A percentile compares a stretch with the other conserved stretches of the same genome.
phyloP scores from a whole-genome alignment of 92 coral and sea anemone species.

The Metridium senile region DNA sequence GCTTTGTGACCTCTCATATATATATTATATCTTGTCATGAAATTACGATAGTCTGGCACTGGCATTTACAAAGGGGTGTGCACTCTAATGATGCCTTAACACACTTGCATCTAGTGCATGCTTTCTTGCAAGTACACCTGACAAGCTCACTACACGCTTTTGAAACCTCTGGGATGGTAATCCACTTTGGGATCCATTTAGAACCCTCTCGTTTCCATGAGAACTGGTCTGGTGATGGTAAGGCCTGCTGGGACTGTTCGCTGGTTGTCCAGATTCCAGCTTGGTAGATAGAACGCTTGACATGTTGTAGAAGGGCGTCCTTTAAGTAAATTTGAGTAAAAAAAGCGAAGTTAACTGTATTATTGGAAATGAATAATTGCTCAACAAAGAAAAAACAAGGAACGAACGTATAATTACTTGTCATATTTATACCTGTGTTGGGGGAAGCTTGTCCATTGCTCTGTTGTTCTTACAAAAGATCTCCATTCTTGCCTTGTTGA shows the following conservation, averaged over 20 bases:
- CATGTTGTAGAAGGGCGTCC: too few species aligned
- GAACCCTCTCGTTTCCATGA: slow-evolving; percentile 63
- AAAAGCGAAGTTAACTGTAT: too few species aligned
- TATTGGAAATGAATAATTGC: slow-evolving; percentile 14
- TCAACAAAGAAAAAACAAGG: neutral
- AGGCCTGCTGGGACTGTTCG: slow-evolving; percentile 36
- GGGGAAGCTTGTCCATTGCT: slow-evolving; percentile 1
- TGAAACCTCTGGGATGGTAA: slow-evolving; percentile 68
- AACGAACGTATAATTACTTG: neutral
- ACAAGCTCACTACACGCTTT: slow-evolving; percentile 67
- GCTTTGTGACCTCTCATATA: too few species aligned
- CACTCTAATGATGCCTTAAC: slow-evolving; percentile 46
- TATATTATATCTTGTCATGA: too few species aligned
- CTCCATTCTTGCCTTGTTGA: slow-evolving; percentile 4
- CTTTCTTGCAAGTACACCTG: slow-evolving; percentile 57
- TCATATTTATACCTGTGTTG: slow-evolving; percentile 3
- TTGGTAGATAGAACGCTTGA: slow-evolving; percentile 38
- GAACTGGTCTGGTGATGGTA: slow-evolving; percentile 55
- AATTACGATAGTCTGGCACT: too few species aligned
- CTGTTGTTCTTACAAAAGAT: slow-evolving; percentile 17
- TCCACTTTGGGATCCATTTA: slow-evolving; percentile 61
- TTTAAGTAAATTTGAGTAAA: too few species aligned
- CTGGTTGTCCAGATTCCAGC: slow-evolving; percentile 72
- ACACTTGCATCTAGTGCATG: slow-evolving; percentile 67
- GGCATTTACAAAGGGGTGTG: slow-evolving; percentile 59